phyloP scores from a whole-genome alignment of 2,797 vertebrate species.

The Pseudochirops corinnae region DNA sequence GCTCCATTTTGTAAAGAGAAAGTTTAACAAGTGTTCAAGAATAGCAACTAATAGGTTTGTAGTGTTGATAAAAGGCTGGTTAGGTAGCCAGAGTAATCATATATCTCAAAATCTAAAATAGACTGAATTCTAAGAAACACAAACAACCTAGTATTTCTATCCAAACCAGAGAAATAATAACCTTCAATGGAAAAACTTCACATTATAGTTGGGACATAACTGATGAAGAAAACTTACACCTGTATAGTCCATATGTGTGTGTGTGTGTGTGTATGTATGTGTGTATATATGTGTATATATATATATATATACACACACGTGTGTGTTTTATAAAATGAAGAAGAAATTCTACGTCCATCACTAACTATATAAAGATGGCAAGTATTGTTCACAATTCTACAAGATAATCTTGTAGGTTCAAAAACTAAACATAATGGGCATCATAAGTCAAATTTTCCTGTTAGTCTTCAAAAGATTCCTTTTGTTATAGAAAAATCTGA shows the following conservation, averaged over 20 bases:
- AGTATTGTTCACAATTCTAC: slow-evolving; percentile 37
- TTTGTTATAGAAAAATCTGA: background rate
- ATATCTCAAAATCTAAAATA: slow-evolving; percentile 7
- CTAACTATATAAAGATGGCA: slow-evolving; percentile 31
- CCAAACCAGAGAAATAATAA: background rate
- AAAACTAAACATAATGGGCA: slow-evolving; percentile 16
- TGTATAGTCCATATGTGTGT: background rate
- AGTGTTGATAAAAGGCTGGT: background rate
- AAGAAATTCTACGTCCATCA: background rate
- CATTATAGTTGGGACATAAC: background rate
- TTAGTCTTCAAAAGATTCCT: background rate
- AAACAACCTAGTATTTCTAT: slow-evolving; percentile 33
- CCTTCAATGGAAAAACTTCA: background rate
- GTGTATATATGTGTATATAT: no score
- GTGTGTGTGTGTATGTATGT: no score
- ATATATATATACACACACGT: no score
- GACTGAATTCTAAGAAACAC: background rate
- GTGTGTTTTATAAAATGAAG: background rate
- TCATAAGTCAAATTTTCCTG: slow-evolving; percentile 2
- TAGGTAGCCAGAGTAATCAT: background rate
- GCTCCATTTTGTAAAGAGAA: background rate
- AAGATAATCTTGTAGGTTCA: background rate
- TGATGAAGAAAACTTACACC: background rate
- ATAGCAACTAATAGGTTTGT: background rate
- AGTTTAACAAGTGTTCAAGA: background rate